Conservation (phyloP, 2,113 vertebrate genomes). For the Ammodytes marinus region DNA sequence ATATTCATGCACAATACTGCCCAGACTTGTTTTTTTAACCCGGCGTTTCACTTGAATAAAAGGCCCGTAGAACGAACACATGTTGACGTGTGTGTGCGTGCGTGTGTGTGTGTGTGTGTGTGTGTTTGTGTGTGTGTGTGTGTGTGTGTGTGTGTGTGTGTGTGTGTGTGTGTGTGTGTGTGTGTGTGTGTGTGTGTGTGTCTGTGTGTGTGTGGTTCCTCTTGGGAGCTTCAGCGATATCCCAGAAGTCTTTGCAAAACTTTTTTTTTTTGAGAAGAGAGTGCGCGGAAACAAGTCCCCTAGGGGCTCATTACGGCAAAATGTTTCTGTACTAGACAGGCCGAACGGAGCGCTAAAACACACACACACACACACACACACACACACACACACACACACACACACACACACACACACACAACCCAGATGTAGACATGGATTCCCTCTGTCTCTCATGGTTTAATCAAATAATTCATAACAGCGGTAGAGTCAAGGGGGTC, state of each 20-base stretch:
- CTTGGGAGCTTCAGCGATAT: slow-evolving; percentile 48
- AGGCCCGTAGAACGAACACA: slow-evolving; percentile 18
- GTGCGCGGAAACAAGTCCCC: slow-evolving; percentile 43
- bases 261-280: slow-evolving; percentile 13
- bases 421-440: slow-evolving; percentile 25
- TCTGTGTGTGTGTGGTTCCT: background rate
- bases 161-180: too few species aligned
- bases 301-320: slow-evolving; percentile 69
- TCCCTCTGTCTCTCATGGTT: slow-evolving; percentile 22
- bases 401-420: slow-evolving; percentile 8
- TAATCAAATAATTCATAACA: slow-evolving; percentile 15
- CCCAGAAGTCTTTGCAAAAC: slow-evolving; percentile 64
- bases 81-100: too few species aligned
- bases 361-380: background rate
- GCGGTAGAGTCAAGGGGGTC: slow-evolving; percentile 13
- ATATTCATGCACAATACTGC: slow-evolving; percentile 13
- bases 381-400: too few species aligned
- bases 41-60: background rate
- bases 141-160: too few species aligned
- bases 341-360: slow-evolving; percentile 31
- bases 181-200: too few species aligned
- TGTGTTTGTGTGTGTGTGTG: too few species aligned
- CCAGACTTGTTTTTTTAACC: background rate
- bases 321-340: slow-evolving; percentile 20
- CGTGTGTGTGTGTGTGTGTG: too few species aligned